Percentiles rank a stretch among this genome's conserved stretches.
Conservation (phyloP, 2,113 vertebrate species). For the Pandion haliaetus region DNA sequence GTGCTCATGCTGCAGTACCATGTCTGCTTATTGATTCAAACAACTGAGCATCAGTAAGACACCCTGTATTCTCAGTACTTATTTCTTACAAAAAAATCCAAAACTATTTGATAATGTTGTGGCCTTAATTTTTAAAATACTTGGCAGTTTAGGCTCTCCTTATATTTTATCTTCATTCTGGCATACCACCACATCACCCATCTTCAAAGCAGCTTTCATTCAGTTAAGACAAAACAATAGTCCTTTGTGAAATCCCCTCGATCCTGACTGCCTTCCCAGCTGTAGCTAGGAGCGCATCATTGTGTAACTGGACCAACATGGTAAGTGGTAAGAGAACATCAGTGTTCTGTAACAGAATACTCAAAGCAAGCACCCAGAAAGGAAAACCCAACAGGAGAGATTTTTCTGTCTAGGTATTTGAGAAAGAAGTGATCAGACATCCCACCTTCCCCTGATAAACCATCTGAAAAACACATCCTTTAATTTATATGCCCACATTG, state of each 20-base stretch:
- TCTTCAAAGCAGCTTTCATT: background rate
- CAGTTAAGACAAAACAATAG: background rate
- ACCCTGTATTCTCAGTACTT: background rate
- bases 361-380: background rate
- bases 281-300: accelerated
- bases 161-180: background rate
- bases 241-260: background rate
- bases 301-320: no score
- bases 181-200: background rate
- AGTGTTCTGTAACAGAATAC: background rate
- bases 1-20: background rate
- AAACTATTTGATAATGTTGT: background rate
- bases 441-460: background rate
- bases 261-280: background rate
- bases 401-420: background rate
- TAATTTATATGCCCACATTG: no score
- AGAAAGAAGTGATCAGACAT: background rate
- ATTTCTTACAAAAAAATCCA: background rate
- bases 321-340: background rate
- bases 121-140: background rate
- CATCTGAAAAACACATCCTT: background rate
- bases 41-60: background rate
- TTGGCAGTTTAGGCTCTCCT: background rate
- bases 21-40: background rate
- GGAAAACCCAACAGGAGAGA: background rate